Conservation (phyloP, 2,797 vertebrate species). For the Sandelia bainsii region DNA sequence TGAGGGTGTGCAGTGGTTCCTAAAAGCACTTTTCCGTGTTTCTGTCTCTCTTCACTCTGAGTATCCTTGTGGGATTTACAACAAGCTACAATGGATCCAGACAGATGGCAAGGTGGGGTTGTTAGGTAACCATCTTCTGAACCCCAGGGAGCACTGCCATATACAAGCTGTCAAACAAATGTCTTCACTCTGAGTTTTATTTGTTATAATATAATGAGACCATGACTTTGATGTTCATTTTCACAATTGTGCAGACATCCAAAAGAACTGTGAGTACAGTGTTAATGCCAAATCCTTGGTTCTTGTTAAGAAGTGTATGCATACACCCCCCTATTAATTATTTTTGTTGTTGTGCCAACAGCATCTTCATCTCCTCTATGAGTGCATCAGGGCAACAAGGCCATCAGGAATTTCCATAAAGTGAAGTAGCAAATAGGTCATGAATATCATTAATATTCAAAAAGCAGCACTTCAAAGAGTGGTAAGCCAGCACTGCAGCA, state of each 20-base stretch:
- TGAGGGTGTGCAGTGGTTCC: constrained; percentile 57
- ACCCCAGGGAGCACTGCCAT: constrained; percentile 67
- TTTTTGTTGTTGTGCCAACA: constrained; percentile 70
- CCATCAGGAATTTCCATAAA: constrained; percentile 81
- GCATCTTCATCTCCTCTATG: constrained; percentile 47
- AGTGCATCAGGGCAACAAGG: constrained; percentile 70
- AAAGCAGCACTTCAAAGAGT: constrained; percentile 79
- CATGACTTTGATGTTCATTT: constrained; percentile 58
- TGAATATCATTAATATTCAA: constrained; percentile 81
- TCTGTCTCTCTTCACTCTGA: constrained; percentile 64
- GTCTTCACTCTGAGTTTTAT: constrained; percentile 63
- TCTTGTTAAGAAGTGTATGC: constrained; percentile 46
- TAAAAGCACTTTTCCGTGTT: constrained; percentile 80
- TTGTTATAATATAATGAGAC: constrained; percentile 66
- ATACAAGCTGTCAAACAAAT: constrained; percentile 76
- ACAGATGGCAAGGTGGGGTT: constrained; percentile 82
- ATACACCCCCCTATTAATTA: constrained; percentile 60
- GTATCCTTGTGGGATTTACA: constrained; percentile 72
- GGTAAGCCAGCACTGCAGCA: constrained; percentile 68
- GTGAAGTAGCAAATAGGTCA: constrained; percentile 81
- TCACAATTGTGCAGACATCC: constrained; percentile 40
- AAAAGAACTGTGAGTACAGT: constrained; percentile 26
- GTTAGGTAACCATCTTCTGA: constrained; percentile 66
- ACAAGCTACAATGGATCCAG: constrained; percentile 74
- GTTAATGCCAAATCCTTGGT: constrained; percentile 26